A percentile compares a stretch with the other conserved stretches of the same genome.
Conservation (phyloP, 2,888 invertebrate species). For the Mimachlamys varia region DNA sequence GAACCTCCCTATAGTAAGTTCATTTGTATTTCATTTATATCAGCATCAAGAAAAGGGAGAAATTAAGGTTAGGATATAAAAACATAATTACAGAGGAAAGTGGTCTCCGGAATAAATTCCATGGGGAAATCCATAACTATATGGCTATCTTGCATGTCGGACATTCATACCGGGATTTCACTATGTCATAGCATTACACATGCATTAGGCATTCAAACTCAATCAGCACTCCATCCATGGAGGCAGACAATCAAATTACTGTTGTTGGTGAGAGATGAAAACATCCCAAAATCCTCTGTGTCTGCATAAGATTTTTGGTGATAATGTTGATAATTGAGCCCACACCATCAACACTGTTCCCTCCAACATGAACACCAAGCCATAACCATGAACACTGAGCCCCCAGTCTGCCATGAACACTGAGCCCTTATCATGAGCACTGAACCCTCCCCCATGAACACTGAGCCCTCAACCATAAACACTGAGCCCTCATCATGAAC, state of each 20-base stretch:
- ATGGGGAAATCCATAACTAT: neutral
- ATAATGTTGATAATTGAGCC: too few species aligned
- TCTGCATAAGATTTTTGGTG: neutral
- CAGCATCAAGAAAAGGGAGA: neutral
- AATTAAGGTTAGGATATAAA: neutral
- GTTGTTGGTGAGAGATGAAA: neutral
- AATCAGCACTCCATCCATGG: neutral
- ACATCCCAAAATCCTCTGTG: neutral
- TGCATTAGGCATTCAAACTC: neutral
- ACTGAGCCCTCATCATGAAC: too few species aligned
- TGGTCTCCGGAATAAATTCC: neutral
- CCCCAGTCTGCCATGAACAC: too few species aligned
- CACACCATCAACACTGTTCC: too few species aligned
- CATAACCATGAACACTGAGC: too few species aligned
- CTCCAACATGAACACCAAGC: too few species aligned
- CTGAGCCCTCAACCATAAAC: too few species aligned
- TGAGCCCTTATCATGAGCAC: too few species aligned
- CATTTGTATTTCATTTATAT: neutral
- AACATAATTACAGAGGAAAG: slow-evolving; percentile 19
- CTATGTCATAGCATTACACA: neutral
- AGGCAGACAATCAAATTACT: neutral
- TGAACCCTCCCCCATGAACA: too few species aligned
- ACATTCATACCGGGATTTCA: neutral
- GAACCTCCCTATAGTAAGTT: neutral
- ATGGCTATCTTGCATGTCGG: neutral